phyloP scores from a whole-genome alignment of 2,113 vertebrate species.

The Eulemur rufifrons region DNA sequence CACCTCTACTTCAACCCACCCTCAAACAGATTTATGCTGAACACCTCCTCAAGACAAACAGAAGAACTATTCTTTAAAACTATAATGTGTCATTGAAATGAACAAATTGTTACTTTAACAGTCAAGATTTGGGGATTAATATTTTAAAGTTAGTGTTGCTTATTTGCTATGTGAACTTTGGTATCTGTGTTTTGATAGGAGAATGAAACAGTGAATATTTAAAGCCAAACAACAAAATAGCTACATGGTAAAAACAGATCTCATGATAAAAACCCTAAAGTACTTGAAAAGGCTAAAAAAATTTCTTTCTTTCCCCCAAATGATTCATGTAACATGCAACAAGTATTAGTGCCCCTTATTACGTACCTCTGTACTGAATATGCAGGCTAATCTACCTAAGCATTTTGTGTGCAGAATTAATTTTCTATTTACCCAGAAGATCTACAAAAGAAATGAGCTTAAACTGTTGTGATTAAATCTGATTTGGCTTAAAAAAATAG shows the following conservation, averaged over 20 bases:
- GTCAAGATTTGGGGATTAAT: not conserved
- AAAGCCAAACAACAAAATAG: constrained; percentile 3
- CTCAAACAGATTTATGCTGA: not conserved
- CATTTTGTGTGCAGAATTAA: not conserved
- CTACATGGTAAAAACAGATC: not conserved
- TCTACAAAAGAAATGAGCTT: not conserved
- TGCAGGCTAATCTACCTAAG: not conserved
- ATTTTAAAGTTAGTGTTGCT: not conserved
- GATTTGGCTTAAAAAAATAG: not conserved
- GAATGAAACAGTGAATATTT: not conserved
- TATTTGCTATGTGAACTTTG: not conserved
- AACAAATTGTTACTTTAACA: not conserved
- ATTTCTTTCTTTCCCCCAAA: not conserved
- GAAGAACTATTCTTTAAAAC: constrained; percentile 24
- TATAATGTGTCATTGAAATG: not conserved
- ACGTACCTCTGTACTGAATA: not conserved
- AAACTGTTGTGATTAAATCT: constrained; percentile 12
- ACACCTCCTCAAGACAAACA: not conserved
- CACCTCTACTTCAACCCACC: not conserved
- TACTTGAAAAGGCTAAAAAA: not conserved
- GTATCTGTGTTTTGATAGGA: not conserved
- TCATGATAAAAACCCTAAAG: not conserved
- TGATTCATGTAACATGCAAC: not conserved
- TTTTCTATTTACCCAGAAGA: constrained; percentile 1
- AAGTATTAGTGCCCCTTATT: not conserved